Evolutionary conservation across 1,140 invertebrate species (phyloP).

Genomic region (Bradynema listronoti): DNA sequence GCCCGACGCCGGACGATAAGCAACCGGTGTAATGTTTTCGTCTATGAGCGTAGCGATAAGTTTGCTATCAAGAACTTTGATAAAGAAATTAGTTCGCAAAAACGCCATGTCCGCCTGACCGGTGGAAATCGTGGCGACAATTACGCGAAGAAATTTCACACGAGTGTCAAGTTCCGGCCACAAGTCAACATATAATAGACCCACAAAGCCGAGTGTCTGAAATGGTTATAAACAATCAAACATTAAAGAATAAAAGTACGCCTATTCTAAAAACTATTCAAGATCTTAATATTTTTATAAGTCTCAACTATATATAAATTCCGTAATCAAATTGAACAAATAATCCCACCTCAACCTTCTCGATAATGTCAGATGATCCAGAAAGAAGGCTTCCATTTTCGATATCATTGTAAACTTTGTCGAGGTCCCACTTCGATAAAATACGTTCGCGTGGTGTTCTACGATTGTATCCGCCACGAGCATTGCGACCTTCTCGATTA

Average conservation of each 20-base stretch:
- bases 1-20: background rate
- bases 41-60: slow-evolving; percentile 12
- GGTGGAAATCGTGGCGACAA: slow-evolving; percentile 8
- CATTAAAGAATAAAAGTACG: background rate
- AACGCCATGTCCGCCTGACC: background rate
- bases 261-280: background rate
- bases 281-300: background rate
- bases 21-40: background rate
- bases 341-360: too few species aligned
- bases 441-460: too few species aligned
- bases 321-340: too few species aligned
- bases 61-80: slow-evolving; percentile 8
- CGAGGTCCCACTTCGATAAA: too few species aligned
- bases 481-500: too few species aligned
- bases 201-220: background rate
- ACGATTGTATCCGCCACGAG: too few species aligned
- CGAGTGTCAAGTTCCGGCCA: slow-evolving; percentile 15
- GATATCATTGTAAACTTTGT: too few species aligned
- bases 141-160: slow-evolving; percentile 8
- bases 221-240: background rate
- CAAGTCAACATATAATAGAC: background rate
- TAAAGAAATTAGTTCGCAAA: slow-evolving; percentile 2
- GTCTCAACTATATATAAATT: background rate
- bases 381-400: too few species aligned
- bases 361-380: too few species aligned